phyloP scores from a whole-genome alignment of 2,797 vertebrate genomes.

The Artibeus jamaicensis region DNA sequence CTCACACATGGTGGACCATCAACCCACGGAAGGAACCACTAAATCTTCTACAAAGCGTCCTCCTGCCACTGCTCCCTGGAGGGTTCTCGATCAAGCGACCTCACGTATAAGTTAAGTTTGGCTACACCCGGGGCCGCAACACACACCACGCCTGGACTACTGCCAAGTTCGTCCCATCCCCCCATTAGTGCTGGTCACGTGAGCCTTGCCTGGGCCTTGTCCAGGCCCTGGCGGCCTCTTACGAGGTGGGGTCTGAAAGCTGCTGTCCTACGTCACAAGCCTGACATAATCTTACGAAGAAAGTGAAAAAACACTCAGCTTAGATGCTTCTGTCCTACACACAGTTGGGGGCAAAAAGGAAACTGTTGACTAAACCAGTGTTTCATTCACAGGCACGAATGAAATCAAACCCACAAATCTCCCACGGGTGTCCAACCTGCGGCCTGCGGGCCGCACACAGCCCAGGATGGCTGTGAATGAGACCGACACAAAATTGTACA shows the following conservation, averaged over 20 bases:
- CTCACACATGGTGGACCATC: not conserved
- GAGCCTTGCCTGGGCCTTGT: not conserved
- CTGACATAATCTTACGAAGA: not conserved
- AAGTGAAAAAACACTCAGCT: not conserved
- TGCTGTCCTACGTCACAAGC: not conserved
- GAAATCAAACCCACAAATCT: not conserved
- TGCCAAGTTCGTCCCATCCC: not conserved
- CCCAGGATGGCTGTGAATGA: too few species aligned
- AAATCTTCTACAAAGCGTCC: not conserved
- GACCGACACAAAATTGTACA: too few species aligned
- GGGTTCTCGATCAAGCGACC: not conserved
- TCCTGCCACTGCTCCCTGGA: not conserved
- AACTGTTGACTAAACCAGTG: not conserved
- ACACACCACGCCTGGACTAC: too few species aligned
- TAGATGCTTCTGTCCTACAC: not conserved
- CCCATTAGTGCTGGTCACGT: not conserved
- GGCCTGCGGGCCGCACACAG: too few species aligned
- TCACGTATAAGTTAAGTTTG: not conserved
- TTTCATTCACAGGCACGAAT: not conserved
- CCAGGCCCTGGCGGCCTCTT: not conserved
- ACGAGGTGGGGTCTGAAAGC: conserved; percentile 9
- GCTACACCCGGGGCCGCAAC: not conserved
- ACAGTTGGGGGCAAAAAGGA: not conserved
- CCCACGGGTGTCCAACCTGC: not conserved
- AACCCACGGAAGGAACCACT: accelerated